Percentiles rank a stretch among this genome's conserved stretches.
Evolutionary conservation across 1,140 invertebrate species (phyloP).

Genomic region (Leptoteleia sp.): DNA sequence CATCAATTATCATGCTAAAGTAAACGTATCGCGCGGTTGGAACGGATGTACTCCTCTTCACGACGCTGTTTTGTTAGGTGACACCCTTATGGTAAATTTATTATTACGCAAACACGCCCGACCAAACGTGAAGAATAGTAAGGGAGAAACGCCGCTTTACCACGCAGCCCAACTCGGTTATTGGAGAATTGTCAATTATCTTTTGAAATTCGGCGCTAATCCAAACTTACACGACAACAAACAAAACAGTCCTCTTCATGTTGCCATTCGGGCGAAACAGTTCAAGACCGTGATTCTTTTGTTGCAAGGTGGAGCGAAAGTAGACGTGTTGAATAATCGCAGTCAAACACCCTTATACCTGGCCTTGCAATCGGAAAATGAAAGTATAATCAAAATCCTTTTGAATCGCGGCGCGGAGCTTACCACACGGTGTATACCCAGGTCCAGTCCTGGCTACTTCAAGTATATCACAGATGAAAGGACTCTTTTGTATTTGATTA

Average conservation of each 20-base stretch:
- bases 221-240: constrained; percentile 30
- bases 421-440: constrained; percentile 22
- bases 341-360: constrained; percentile 28
- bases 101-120: constrained; percentile 20
- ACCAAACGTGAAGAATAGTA: constrained; percentile 7
- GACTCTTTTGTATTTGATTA: constrained; percentile 30
- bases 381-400: constrained; percentile 22
- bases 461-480: constrained; percentile 32
- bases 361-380: constrained; percentile 8
- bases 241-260: constrained; percentile 17
- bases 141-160: constrained; percentile 31
- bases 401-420: constrained; percentile 23
- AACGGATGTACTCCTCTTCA: constrained; percentile 19
- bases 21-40: constrained; percentile 18
- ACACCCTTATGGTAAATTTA: constrained; percentile 25
- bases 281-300: constrained; percentile 23
- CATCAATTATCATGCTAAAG: constrained; percentile 17
- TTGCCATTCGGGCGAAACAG: constrained; percentile 16
- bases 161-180: constrained; percentile 4
- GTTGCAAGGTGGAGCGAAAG: constrained; percentile 9
- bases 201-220: constrained; percentile 12
- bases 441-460: constrained; percentile 5
- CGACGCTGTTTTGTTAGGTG: constrained; percentile 26
- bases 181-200: constrained; percentile 24
- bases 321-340: constrained; percentile 17